Percentiles rank a stretch among this genome's conserved stretches.
Conservation (phyloP, 2,113 vertebrate genomes). For the Oryctolagus cuniculus region mOryCun1.1 NC_091442.1:24127501-24128000, state of each 20-base stretch:
- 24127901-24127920: conserved; percentile 5
- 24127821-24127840: conserved; percentile 16
- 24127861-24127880: not conserved
- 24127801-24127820: not conserved
- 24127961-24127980: not conserved
- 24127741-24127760: not conserved
- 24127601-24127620: not conserved
- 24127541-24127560: not conserved
- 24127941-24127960: conserved; percentile 8
- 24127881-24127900: not conserved
- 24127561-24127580: conserved; percentile 18
- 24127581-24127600: not conserved
- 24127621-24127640: not conserved
- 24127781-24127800: not conserved
- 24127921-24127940: not conserved
- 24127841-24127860: not conserved
- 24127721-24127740: not conserved
- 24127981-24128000: not conserved
- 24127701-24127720: not conserved
- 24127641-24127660: not conserved
- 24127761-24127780: conserved; percentile 12
- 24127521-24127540: conserved; percentile 8
- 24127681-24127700: not conserved
- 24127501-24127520: not conserved
- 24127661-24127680: not conserved